Evolutionary conservation across 37 sponge, comb jelly and placozoan species (phyloP).

Genomic region (Mnemiopsis leidyi): DNA sequence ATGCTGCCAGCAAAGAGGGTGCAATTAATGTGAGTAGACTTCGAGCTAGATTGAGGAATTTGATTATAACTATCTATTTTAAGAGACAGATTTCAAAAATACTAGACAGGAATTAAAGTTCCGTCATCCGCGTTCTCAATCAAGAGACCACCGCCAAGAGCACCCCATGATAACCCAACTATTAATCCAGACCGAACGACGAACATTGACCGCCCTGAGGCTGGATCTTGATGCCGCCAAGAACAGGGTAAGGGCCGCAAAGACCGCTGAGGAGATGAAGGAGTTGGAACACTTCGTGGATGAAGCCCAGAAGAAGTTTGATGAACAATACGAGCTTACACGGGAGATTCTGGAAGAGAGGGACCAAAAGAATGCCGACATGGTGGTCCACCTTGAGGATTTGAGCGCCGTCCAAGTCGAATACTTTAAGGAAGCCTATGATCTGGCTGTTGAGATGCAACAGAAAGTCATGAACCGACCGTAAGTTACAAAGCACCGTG

Average conservation of each 20-base stretch:
- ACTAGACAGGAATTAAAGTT: neutral
- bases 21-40: conserved; percentile 9
- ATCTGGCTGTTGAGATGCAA: neutral
- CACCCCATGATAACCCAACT: neutral
- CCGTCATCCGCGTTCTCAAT: too few relatives aligned
- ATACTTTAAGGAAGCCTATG: conserved; percentile 5
- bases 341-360: conserved; percentile 14
- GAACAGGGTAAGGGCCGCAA: neutral
- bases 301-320: conserved; percentile 45
- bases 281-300: conserved; percentile 1
- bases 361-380: conserved; percentile 17
- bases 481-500: too few relatives aligned
- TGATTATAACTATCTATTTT: too few relatives aligned
- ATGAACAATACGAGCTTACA: neutral
- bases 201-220: conserved; percentile 17
- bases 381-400: neutral
- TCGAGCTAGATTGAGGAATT: too few relatives aligned
- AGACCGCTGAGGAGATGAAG: conserved; percentile 48
- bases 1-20: conserved; percentile 13
- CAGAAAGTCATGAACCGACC: conserved; percentile 32
- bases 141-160: too few relatives aligned
- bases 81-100: neutral
- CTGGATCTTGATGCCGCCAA: conserved; percentile 38
- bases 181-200: neutral
- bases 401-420: neutral